Evolutionary conservation across 2,113 vertebrate species (phyloP).

Genomic region (Neolamprologus ventralis): DNA sequence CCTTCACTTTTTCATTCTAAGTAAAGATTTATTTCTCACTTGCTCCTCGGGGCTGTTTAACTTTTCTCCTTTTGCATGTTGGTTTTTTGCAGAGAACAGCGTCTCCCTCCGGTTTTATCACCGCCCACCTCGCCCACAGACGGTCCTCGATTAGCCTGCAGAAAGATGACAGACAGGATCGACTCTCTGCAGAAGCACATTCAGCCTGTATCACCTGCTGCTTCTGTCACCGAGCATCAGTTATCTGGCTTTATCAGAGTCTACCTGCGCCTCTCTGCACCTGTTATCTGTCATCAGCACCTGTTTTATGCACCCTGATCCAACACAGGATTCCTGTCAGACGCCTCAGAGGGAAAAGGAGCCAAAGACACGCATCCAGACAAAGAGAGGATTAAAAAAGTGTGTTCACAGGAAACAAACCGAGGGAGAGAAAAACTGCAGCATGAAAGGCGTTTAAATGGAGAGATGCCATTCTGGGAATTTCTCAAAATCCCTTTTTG

Average conservation of each 20-base stretch:
- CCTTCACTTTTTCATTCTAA: neutral
- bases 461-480: neutral
- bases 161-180: neutral
- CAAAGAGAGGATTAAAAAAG: neutral
- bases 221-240: neutral
- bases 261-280: neutral
- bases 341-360: rapidly evolving
- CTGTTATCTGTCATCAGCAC: constrained; percentile 6
- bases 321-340: neutral
- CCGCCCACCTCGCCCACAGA: neutral
- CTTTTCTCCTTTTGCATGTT: neutral
- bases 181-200: neutral
- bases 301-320: neutral
- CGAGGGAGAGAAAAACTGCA: neutral
- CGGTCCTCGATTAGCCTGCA: neutral
- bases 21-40: neutral
- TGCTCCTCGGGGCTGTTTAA: neutral
- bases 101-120: neutral
- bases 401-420: neutral
- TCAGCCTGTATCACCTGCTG: neutral
- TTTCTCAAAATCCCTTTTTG: neutral
- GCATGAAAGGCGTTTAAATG: neutral
- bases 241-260: neutral
- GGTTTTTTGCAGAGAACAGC: neutral
- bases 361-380: rapidly evolving